phyloP scores from a whole-genome alignment of 2,113 vertebrate genomes.

The Seriola aureovittata region DNA sequence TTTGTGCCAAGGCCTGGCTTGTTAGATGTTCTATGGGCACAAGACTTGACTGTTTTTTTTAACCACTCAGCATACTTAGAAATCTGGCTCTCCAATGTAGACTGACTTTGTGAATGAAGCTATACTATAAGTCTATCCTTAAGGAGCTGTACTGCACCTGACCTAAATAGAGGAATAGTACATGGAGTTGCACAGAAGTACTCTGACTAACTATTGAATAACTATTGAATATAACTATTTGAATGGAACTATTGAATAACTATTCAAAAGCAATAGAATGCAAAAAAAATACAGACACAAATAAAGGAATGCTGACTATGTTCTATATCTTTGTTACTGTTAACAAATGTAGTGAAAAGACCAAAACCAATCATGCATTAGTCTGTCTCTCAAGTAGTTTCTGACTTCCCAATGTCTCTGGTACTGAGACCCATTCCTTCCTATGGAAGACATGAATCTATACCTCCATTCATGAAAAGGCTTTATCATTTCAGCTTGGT shows the following conservation, averaged over 20 bases:
- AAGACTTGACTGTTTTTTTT: constrained; percentile 46
- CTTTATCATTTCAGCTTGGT: no score
- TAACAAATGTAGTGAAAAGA: not conserved
- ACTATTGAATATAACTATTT: no score
- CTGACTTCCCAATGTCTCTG: not conserved
- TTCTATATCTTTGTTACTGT: not conserved
- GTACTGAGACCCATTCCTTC: not conserved
- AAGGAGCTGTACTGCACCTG: constrained; percentile 7
- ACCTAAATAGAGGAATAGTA: not conserved
- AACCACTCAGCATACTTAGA: constrained; percentile 16
- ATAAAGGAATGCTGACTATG: not conserved
- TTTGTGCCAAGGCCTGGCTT: constrained; percentile 80
- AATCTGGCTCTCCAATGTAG: constrained; percentile 16
- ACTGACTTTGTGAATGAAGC: constrained; percentile 37
- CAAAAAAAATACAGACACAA: not conserved
- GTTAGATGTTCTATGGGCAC: constrained; percentile 64
- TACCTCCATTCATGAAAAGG: no score
- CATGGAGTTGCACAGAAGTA: constrained; percentile 4
- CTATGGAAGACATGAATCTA: not conserved
- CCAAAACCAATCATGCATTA: not conserved
- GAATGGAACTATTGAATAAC: not conserved
- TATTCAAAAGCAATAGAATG: not conserved
- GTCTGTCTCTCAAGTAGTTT: not conserved
- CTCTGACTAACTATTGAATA: not conserved
- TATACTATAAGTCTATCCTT: not conserved